Conservation (phyloP, 2,113 vertebrate species). For the Podarcis muralis region DNA sequence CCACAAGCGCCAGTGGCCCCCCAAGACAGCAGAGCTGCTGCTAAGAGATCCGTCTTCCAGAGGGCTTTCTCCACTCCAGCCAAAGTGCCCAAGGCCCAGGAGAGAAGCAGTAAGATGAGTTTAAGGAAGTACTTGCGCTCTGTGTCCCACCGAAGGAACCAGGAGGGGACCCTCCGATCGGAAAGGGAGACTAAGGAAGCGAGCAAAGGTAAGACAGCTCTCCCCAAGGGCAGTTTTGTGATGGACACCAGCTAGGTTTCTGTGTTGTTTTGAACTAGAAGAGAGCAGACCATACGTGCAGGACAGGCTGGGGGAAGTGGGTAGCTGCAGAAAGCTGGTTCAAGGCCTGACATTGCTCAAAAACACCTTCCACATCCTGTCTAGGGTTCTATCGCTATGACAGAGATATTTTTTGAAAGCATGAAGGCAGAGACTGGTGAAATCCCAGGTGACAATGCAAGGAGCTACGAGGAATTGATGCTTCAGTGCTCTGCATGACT, state of each 20-base stretch:
- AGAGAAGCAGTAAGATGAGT: conserved; percentile 55
- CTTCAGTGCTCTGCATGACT: neutral
- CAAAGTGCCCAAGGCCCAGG: conserved; percentile 60
- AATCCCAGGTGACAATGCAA: neutral
- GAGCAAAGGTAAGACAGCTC: neutral
- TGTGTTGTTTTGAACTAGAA: neutral
- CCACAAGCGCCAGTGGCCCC: conserved; percentile 39
- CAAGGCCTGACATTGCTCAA: neutral
- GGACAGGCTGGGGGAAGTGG: neutral
- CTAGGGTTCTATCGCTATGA: neutral
- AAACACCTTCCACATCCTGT: neutral
- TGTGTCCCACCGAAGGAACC: conserved; percentile 73
- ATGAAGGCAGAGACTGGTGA: neutral
- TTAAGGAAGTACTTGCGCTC: conserved; percentile 82
- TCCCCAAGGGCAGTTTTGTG: no score
- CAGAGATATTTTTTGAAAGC: neutral
- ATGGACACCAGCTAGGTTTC: no score
- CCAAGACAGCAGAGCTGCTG: conserved; percentile 6
- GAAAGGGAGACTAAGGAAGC: neutral
- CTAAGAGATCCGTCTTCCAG: conserved; percentile 83
- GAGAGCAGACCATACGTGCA: no score
- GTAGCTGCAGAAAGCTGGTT: neutral
- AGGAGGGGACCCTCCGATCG: conserved; percentile 20
- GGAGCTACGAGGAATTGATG: no score
- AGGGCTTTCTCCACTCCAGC: conserved; percentile 83